Base-by-base conservation (phyloP, 2,113 vertebrate species). In the Dasypus novemcinctus region DNA sequence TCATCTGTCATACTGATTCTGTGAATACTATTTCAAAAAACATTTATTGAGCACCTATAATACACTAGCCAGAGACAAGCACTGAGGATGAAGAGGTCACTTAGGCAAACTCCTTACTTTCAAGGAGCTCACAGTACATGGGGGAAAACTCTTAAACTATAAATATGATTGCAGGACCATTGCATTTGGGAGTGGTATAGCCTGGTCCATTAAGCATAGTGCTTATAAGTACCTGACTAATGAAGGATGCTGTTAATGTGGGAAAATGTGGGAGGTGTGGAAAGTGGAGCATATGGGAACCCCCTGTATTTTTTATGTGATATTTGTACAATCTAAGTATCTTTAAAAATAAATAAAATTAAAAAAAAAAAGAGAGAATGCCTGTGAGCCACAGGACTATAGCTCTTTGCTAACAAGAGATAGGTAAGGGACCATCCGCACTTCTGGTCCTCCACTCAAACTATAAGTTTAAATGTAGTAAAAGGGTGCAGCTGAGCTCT, bases 401-500 rank as follows among this genome's bases (percentile, higher is more conserved):
- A 43, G 71, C 36, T 74, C 17, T 84, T 69, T 36, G 41, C 75
- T 81, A 66, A 93, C 59, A 72, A 80, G 88, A 20, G 63, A 64
- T 7, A 57, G 64, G 54, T 59, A 33, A 59, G 71, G n/a, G 91
- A 59, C 86, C 78, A 95, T 78, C 38, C 94, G 63, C 17, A 29
- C 66, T 83, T 91, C 75, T 38, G 72, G 36, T 57, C 87, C 59
- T 87, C 52, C 75, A 81, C 63, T 52, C 54, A 85, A 79, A 84
- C n/a, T 43, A 1, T 52, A 94, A 61, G 33, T 94, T 91, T 87
- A 92, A 94, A 52, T 15, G 2, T 36, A 71, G 76, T 83, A 89
- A 97, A 94, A 46, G 36, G 59, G 75, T 87, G 72, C 87, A 97
- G 80, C 80, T 85, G 80, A 93, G 80, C 90, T 93, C 88, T 90